phyloP scores from a whole-genome alignment of 2,797 vertebrate species.

The Cynopterus sphinx region DNA sequence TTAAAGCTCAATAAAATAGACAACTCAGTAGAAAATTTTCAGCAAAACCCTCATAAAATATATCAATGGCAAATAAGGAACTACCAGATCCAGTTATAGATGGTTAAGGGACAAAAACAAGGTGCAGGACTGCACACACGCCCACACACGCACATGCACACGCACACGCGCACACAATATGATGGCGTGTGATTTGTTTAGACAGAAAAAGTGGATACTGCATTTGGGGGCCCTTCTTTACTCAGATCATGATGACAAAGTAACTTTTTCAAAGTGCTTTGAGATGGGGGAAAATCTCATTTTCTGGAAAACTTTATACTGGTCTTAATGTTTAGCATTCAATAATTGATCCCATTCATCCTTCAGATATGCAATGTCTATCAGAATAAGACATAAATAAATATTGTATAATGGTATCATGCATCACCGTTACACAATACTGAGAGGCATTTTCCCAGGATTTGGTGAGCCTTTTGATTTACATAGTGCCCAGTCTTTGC shows the following conservation, averaged over 20 bases:
- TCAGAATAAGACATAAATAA: not conserved
- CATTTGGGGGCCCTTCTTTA: not conserved
- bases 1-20: not conserved
- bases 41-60: not conserved
- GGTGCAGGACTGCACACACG: too few species aligned
- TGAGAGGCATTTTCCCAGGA: not conserved
- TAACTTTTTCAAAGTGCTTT: not conserved
- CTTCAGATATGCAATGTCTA: not conserved
- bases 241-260: not conserved
- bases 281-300: not conserved
- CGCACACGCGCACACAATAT: not conserved
- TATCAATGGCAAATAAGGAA: not conserved
- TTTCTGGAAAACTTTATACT: not conserved
- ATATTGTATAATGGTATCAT: not conserved
- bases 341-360: not conserved
- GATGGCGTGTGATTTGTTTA: not conserved
- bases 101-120: not conserved
- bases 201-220: not conserved
- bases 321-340: not conserved
- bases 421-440: not conserved
- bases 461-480: not conserved
- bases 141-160: too few species aligned
- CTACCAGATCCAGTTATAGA: not conserved
- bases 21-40: not conserved
- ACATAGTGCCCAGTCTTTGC: not conserved